These are phyloP conservation scores for Aporophyla nigra DNA, from an alignment of 2,888 invertebrate species.

Conservation along the genomic window DNA sequence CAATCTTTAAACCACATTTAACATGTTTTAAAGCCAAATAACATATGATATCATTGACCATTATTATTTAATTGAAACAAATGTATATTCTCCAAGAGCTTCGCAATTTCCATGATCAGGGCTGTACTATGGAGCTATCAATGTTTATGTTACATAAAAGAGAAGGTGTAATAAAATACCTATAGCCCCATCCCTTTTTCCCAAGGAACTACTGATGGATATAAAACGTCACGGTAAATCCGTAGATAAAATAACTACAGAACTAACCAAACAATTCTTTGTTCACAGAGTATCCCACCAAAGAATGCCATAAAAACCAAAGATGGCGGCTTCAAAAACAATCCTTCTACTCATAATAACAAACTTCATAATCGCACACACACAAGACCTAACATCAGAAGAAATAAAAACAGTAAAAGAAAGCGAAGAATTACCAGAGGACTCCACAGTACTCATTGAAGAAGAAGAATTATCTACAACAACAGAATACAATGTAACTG, in stretches of 20 bases:
- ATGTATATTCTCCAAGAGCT: not conserved
- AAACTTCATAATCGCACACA: slow-evolving; percentile 46
- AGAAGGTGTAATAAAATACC: not conserved
- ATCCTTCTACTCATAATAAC: slow-evolving; percentile 47
- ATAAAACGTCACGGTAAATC: not conserved
- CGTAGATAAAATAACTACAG: not conserved
- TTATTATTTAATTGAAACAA: not conserved
- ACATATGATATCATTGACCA: not conserved
- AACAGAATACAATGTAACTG: slow-evolving; percentile 34
- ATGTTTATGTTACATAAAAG: not conserved
- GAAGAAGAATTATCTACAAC: slow-evolving; percentile 59
- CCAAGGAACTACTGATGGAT: not conserved
- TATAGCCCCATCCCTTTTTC: not conserved
- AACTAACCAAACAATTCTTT: slow-evolving; percentile 22
- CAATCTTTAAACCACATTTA: not conserved
- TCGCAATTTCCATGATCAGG: not conserved
- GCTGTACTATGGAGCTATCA: not conserved
- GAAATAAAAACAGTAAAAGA: slow-evolving; percentile 52
- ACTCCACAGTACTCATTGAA: slow-evolving; percentile 40
- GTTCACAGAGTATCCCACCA: slow-evolving; percentile 60
- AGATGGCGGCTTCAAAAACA: slow-evolving; percentile 59
- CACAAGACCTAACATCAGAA: slow-evolving; percentile 51
- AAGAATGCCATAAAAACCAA: slow-evolving; percentile 60
- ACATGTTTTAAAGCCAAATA: not conserved
- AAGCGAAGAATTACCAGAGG: slow-evolving; percentile 48